Evolutionary conservation across 2,888 invertebrate genomes (phyloP), one percentile per base, ranked within the genome.

Genomic region (Drosophila formosana): DNA sequence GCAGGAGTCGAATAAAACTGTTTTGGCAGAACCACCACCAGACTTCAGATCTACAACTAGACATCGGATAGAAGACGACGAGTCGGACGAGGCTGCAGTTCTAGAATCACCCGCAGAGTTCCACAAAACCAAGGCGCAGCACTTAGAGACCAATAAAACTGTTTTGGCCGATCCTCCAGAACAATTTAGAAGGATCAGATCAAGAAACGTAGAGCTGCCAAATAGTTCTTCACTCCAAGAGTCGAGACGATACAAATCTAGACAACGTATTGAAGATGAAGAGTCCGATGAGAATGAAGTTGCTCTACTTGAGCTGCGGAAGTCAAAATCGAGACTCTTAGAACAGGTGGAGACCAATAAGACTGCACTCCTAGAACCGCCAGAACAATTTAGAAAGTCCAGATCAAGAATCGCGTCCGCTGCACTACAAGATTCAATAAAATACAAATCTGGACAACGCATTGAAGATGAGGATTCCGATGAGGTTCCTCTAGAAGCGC

Each of bases 161-260:
- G 34, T n/a, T n/a, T 3, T 55, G 8, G 23, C 55, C 2, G 55
- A 55, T 5, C 55, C 43, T 3, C 43, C 47, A 9, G 47, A 32
- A 8, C 43, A 55, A 8, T 23, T 45, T n/a, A n/a, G 25, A 6
- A 18, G 5, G 26, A 13, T 37, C 26, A 52, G 13, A 7, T 8
- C 26, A n/a, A 49, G 34, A 34, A 3, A 34, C 9, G 11, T 4
- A 18, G 18, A 18, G 18, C 1, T 18, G 18, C 18, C 18, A 18
- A 18, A 18, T 5, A 5, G 4, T 2, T 4, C 28, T 28, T 4
- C 28, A 5, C 28, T 28, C 0, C 28, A 28, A 34, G 34, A 34
- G 34, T 28, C 28, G 1, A 18, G 18, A 18, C 18, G 18, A 18
- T 18, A 18, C 18, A 18, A 18, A 18, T 18, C 18, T 18, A 18